These are phyloP conservation scores for Tympanuchus pallidicinctus DNA, from an alignment of 2,113 vertebrate species.

Conservation along the genomic window DNA sequence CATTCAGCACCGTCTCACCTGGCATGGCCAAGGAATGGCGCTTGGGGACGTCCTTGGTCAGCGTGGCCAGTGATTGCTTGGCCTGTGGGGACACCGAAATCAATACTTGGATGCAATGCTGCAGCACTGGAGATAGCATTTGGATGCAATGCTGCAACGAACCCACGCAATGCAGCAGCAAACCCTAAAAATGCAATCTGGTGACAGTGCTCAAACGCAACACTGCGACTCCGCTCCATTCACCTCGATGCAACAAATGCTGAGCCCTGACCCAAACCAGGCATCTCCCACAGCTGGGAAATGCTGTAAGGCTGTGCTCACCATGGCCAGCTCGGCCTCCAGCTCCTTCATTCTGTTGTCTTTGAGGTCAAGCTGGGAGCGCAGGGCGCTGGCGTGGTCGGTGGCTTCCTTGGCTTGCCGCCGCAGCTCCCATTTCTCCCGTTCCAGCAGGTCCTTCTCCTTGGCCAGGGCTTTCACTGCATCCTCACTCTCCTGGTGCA, in stretches of 20 bases:
- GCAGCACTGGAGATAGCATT: not conserved
- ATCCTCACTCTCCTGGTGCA: conserved; percentile 92
- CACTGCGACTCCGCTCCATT: too few relatives aligned
- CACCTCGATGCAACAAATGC: not conserved
- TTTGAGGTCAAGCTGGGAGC: conserved; percentile 95
- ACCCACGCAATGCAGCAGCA: too few relatives aligned
- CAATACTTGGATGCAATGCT: accelerated
- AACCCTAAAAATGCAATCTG: not conserved
- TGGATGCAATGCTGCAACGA: not conserved
- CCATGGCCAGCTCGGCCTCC: conserved; percentile 98
- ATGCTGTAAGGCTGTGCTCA: conserved; percentile 71
- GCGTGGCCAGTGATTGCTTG: conserved; percentile 96
- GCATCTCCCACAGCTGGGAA: not conserved
- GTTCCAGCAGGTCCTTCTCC: conserved; percentile 95
- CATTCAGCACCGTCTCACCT: conserved; percentile 93
- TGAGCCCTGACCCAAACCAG: not conserved
- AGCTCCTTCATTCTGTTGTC: conserved; percentile 99
- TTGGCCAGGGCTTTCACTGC: conserved; percentile 94
- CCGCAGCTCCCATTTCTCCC: conserved; percentile 97
- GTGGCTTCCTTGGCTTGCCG: conserved; percentile 97
- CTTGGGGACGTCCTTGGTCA: conserved; percentile 98
- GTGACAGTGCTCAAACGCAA: not conserved
- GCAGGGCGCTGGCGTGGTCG: conserved; percentile 89
- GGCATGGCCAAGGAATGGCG: conserved; percentile 97
- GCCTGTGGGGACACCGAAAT: conserved; percentile 74